Base-by-base conservation (phyloP, 2,888 invertebrate genomes). In the Dynastes grantii region DNA sequence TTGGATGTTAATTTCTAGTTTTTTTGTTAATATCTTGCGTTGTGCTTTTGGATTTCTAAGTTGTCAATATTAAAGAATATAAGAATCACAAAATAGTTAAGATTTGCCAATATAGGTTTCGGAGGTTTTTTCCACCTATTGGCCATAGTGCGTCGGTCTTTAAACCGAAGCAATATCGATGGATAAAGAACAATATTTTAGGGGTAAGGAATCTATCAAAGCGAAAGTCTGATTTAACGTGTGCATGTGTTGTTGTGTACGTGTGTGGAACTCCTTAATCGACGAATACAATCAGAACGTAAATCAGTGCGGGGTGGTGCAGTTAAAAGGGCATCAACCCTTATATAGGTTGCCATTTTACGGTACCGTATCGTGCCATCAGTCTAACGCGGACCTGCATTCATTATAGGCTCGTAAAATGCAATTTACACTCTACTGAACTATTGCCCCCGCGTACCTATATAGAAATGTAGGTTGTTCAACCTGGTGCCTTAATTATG, bases 281-380 rank as follows among this genome's bases (percentile, higher is more conserved):
- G 67, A 49, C 16, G 16, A 49, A 68, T 68, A 68, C 67, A 68
- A 75, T 75, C 75, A 61, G 77, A 49, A 32, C 64, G 68, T 73
- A 73, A 78, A 78, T 73, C 78, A 64, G 78, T 71, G 63, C 73
- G 64, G 63, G 77, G 65, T 79, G 55, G 61, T 77, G 73, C 65
- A 73, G 76, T 79, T 79, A 70, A 79, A 80, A 80, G 79, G 80
- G 78, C 80, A 79, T 79, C 80, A 79, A 80, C 81, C 81, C 77
- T 67, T 76, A 80, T 76, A 61, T 79, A 70, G 81, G 81, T 73
- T 80, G 78, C 75, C 77, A 80, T 80, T 81, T 81, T 75, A 80
- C 79, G 78, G 81, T 81, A 80, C 80, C 80, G 75, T 76, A 73
- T 65, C 75, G 81, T 81, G 76, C 81, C 80, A 79, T 75, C 76